These are phyloP conservation scores for Holacanthus passer DNA, from an alignment of 2,113 vertebrate species.

Conservation along the genomic window DNA sequence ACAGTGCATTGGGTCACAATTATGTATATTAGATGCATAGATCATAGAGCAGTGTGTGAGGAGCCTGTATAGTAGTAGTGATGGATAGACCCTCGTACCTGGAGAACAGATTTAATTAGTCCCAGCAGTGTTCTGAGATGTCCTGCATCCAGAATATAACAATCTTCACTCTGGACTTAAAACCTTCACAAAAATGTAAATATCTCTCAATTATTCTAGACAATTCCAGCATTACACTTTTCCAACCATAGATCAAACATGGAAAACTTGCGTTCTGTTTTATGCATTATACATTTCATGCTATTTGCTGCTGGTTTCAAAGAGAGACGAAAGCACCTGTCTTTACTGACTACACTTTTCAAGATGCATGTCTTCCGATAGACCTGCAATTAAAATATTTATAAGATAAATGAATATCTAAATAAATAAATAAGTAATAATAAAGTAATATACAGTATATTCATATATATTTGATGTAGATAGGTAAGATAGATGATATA, in stretches of 20 bases:
- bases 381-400: not conserved
- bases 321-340: not conserved
- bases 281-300: conserved; percentile 1
- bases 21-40: too few species aligned
- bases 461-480: too few species aligned
- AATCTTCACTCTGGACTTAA: not conserved
- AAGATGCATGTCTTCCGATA: not conserved
- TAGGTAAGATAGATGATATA: too few species aligned
- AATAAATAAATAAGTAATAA: too few species aligned
- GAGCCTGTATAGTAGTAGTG: not conserved
- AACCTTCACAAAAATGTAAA: not conserved
- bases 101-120: too few species aligned
- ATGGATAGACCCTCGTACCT: too few species aligned
- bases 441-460: too few species aligned
- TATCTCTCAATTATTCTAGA: not conserved
- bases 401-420: too few species aligned
- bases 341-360: not conserved
- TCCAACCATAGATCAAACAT: not conserved
- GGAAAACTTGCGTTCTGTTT: not conserved
- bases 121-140: not conserved
- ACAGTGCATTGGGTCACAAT: not conserved
- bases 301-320: not conserved
- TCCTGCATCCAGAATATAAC: not conserved
- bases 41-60: not conserved
- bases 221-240: not conserved